Conservation (phyloP, 2,888 invertebrate species). For the Philereme transversata region DNA sequence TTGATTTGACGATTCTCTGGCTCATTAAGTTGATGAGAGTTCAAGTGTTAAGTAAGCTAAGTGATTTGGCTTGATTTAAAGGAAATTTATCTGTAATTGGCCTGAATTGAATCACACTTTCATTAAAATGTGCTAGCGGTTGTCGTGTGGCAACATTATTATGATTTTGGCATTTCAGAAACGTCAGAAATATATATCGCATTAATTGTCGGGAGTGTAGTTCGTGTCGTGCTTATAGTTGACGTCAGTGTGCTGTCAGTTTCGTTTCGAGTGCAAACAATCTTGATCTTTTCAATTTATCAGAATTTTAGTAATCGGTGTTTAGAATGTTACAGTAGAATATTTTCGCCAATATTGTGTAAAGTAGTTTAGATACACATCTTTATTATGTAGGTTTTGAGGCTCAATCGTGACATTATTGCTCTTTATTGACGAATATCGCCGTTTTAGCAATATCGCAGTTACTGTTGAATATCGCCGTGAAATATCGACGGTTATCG, state of each 20-base stretch:
- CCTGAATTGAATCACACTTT: too few relatives aligned
- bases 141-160: too few relatives aligned
- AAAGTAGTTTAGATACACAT: conserved; percentile 53
- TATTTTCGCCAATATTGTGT: conserved; percentile 50
- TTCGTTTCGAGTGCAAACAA: conserved; percentile 38
- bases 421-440: not conserved
- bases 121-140: too few relatives aligned
- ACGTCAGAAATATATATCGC: too few relatives aligned
- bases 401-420: conserved; percentile 63
- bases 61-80: too few relatives aligned
- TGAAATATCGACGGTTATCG: conserved; percentile 40
- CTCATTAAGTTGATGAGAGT: too few relatives aligned
- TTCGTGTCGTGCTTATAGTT: not conserved
- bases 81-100: too few relatives aligned
- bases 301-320: conserved; percentile 59
- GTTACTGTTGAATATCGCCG: not conserved
- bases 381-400: conserved; percentile 59
- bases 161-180: too few relatives aligned
- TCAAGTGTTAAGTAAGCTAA: too few relatives aligned
- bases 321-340: conserved; percentile 66
- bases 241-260: conserved; percentile 16
- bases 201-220: too few relatives aligned
- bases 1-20: too few relatives aligned
- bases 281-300: conserved; percentile 37
- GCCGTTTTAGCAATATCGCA: not conserved